Base-by-base conservation (phyloP, 2,888 invertebrate species). In the Lithophane semibrunnea region DNA sequence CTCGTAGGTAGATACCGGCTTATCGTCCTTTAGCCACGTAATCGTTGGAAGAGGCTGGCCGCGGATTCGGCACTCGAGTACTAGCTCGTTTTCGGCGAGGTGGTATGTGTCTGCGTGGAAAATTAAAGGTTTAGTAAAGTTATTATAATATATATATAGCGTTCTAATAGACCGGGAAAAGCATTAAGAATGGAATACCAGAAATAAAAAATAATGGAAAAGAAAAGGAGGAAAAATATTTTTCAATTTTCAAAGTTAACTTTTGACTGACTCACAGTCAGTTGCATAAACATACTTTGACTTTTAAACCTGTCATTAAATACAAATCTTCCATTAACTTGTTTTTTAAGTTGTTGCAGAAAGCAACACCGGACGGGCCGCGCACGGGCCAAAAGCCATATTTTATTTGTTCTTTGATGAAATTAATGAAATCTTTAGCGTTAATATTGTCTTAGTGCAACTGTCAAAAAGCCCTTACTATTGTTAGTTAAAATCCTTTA, bases 61-160 rank as follows among this genome's bases (percentile, higher is more conserved):
- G 77, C 98, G 97, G 66, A 98, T 97, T 71, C 98, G 97, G 90
- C 98, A 98, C 94, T 98, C 98, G 84, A 99, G 94, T 44, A 98
- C 97, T 72, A 98, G 93, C 92, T 98, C 98, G 92, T 98, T 98
- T 90, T 98, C 98, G 61, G 97, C 97, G 69, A 97, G 96, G 90
- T 97, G 97, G 93, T 98, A 98, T 18, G 97, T 97, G 93, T 98
- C 98, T 97, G 94, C 67, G 89, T 95, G 54, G 13, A 47, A 42
- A 75, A 70, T 21, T 21, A 13, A 18, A 44, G 12, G 0, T n/a
- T 63, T 49, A 69, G 21, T 61, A 7, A 12, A n/a, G 0, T n/a
- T 49, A 29, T 73, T 16, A 18, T 13, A 13, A 66, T 13, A 29
- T 8, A 4, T 66, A 4, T 37, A 37, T 9, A 7, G 13, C 37